Evolutionary conservation across 2,113 vertebrate genomes (phyloP).

Genomic region (Taurulus bubalis): DNA sequence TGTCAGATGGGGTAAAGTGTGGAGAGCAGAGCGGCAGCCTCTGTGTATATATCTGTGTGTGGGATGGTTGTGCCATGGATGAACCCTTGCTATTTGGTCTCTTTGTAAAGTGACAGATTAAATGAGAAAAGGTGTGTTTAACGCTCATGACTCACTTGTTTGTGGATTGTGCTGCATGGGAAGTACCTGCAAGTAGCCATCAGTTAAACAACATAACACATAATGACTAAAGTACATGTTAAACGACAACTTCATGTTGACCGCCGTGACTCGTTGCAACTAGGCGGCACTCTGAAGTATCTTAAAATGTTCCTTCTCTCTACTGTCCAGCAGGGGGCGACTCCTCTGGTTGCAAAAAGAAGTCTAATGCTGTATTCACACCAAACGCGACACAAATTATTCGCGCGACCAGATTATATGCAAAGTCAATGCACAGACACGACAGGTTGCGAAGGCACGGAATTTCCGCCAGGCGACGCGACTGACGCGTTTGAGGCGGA

Average conservation of each 20-base stretch:
- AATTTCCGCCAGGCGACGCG: too few relatives aligned
- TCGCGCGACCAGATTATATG: too few relatives aligned
- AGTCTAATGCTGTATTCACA: too few relatives aligned
- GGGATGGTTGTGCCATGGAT: slow-evolving; percentile 13
- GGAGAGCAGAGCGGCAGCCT: background rate
- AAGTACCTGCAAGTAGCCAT: slow-evolving; percentile 17
- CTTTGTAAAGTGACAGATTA: slow-evolving; percentile 19
- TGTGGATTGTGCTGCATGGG: slow-evolving; percentile 16
- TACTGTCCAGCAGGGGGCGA: background rate
- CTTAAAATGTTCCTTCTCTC: background rate
- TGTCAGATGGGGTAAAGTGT: slow-evolving; percentile 34
- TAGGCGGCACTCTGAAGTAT: background rate
- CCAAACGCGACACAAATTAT: too few relatives aligned
- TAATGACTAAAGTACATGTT: slow-evolving; percentile 7
- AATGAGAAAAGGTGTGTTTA: slow-evolving; percentile 32
- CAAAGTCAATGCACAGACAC: too few relatives aligned
- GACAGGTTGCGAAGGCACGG: too few relatives aligned
- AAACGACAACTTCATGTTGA: background rate
- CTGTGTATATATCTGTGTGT: slow-evolving; percentile 7
- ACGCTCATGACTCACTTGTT: slow-evolving; percentile 18
- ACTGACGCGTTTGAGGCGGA: too few relatives aligned
- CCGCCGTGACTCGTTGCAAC: background rate
- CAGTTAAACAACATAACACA: slow-evolving; percentile 13
- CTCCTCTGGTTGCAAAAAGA: background rate
- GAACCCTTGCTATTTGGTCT: slow-evolving; percentile 5